These are phyloP conservation scores for Tetrao urogallus DNA, from an alignment of 2,113 vertebrate species.

Conservation along the genomic window DNA sequence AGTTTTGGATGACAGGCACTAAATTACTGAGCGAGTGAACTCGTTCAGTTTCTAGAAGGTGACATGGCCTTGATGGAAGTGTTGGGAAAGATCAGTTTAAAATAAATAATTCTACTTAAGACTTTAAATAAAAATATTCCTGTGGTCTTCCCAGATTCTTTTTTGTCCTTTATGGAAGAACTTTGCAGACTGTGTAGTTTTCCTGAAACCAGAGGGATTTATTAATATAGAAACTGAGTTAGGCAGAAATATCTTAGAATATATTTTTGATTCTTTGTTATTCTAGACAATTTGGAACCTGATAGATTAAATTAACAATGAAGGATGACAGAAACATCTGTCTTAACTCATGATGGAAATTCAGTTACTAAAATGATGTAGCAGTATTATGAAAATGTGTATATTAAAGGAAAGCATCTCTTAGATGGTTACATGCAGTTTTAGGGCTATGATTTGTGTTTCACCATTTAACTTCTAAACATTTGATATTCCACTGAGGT, in stretches of 20 bases:
- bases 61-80: background rate
- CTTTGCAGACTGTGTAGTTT: background rate
- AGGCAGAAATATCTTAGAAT: background rate
- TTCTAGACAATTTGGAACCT: constrained; percentile 40
- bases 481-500: background rate
- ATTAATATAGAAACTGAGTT: constrained; percentile 19
- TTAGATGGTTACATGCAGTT: background rate
- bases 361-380: background rate
- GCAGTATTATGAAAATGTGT: background rate
- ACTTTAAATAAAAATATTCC: background rate
- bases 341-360: constrained; percentile 7
- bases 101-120: background rate
- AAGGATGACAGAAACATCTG: background rate
- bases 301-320: constrained; percentile 31
- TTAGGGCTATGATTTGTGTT: background rate
- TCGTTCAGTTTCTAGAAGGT: background rate
- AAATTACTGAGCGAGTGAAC: background rate
- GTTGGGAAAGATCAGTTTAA: background rate
- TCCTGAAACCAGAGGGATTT: constrained; percentile 11
- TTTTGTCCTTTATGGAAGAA: background rate
- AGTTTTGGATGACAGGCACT: background rate
- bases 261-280: constrained; percentile 12
- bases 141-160: background rate
- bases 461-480: background rate
- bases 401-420: background rate